A percentile compares a stretch with the other conserved stretches of the same genome.
Evolutionary conservation across 2,797 vertebrate genomes (phyloP).

Genomic region (Pipistrellus kuhlii): DNA sequence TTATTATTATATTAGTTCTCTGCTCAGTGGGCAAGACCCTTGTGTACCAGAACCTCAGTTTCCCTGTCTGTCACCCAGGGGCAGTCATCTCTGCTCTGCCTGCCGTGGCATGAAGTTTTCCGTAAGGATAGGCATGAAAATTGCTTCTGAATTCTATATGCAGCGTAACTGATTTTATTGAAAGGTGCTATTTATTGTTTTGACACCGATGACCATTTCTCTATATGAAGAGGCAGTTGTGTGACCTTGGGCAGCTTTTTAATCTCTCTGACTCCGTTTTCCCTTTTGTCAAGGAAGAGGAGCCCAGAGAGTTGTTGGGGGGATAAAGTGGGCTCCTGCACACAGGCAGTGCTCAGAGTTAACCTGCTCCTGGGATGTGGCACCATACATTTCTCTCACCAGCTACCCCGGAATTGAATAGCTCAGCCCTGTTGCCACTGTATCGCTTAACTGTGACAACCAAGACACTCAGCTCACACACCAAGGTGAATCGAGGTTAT

Average conservation of each 20-base stretch:
- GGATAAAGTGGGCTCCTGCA: not conserved
- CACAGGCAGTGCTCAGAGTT: not conserved
- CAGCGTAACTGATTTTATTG: not conserved
- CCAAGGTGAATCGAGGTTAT: not conserved
- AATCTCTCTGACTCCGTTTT: conserved; percentile 2
- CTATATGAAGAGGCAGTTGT: not conserved
- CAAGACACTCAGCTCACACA: not conserved
- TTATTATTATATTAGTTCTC: not conserved
- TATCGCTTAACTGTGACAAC: not conserved
- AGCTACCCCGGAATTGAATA: not conserved
- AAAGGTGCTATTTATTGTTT: not conserved
- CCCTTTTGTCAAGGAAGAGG: not conserved
- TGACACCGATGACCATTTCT: not conserved
- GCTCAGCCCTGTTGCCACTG: not conserved
- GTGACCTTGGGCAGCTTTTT: not conserved
- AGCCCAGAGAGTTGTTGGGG: not conserved
- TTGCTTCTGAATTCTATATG: not conserved
- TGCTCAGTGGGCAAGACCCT: not conserved
- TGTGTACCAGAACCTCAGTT: not conserved
- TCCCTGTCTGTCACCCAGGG: rapidly evolving
- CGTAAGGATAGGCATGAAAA: not conserved
- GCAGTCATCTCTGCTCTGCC: not conserved
- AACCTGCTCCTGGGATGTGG: not conserved
- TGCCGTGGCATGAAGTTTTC: not conserved
- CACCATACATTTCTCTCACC: not conserved